phyloP scores from a whole-genome alignment of 2,113 vertebrate species.

The Melanotaenia duboulayi region DNA sequence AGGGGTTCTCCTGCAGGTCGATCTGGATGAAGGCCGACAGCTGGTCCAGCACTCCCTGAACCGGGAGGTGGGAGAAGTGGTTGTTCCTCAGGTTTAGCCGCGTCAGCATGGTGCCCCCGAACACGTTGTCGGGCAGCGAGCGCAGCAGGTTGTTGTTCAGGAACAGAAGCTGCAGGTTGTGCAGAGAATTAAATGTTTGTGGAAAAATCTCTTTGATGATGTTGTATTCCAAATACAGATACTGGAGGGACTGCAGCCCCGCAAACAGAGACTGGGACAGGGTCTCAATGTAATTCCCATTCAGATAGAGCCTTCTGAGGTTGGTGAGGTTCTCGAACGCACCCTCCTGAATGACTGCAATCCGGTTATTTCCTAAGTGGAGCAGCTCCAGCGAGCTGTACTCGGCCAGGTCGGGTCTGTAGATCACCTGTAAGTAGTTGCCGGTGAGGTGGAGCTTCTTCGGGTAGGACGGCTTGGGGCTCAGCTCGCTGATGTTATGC shows the following conservation, averaged over 20 bases:
- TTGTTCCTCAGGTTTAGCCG: conserved; percentile 97
- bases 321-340: conserved; percentile 95
- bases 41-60: conserved; percentile 95
- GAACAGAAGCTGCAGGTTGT: conserved; percentile 94
- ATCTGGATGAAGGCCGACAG: conserved; percentile 97
- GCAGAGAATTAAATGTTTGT: conserved; percentile 90
- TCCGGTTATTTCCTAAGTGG: conserved; percentile 96
- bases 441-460: conserved; percentile 98
- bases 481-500: conserved; percentile 92
- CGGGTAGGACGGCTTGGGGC: conserved; percentile 93
- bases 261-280: conserved; percentile 90
- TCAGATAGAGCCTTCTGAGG: conserved; percentile 95
- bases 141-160: conserved; percentile 97
- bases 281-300: conserved; percentile 97
- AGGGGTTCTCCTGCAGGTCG: conserved; percentile 97
- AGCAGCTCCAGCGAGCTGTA: conserved; percentile 94
- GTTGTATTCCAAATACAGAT: conserved; percentile 98
- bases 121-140: conserved; percentile 91
- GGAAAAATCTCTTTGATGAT: conserved; percentile 97
- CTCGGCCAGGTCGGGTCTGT: conserved; percentile 89
- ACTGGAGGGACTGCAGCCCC: conserved; percentile 94
- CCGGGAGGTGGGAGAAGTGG: conserved; percentile 94
- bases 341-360: conserved; percentile 93
- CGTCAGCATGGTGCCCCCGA: conserved; percentile 93
- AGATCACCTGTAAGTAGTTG: conserved; percentile 94